Evolutionary conservation across 2,797 vertebrate species (phyloP).

Genomic region (Pseudotriccus pelzelni): DNA sequence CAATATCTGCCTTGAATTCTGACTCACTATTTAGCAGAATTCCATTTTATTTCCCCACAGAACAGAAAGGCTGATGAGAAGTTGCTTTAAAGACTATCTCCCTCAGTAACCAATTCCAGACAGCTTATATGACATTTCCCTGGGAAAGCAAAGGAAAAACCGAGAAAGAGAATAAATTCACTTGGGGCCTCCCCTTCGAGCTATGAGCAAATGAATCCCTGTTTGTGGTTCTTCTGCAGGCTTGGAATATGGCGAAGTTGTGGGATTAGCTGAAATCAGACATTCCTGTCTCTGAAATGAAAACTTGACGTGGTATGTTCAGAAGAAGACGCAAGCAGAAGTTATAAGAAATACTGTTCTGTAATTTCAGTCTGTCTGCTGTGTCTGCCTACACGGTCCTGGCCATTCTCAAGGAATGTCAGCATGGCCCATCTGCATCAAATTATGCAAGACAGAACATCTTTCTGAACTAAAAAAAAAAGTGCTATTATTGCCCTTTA

Average conservation of each 20-base stretch:
- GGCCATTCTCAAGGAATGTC: slow-evolving; percentile 63
- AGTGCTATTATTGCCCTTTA: slow-evolving; percentile 34
- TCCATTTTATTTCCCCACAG: slow-evolving; percentile 40
- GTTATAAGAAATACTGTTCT: slow-evolving; percentile 62
- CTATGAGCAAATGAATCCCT: neutral
- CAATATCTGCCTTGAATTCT: slow-evolving; percentile 55
- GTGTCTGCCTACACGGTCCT: slow-evolving; percentile 46
- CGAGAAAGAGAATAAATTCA: slow-evolving; percentile 36
- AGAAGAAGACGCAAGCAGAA: slow-evolving; percentile 15
- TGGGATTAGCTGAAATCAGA: slow-evolving; percentile 71
- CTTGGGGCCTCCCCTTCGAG: slow-evolving; percentile 37
- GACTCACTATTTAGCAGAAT: slow-evolving; percentile 35
- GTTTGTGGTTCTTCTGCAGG: slow-evolving; percentile 12
- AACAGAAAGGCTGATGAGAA: slow-evolving; percentile 60
- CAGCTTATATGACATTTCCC: slow-evolving; percentile 55
- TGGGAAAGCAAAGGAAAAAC: slow-evolving; percentile 62
- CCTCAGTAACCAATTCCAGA: slow-evolving; percentile 60
- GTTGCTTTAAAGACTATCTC: slow-evolving; percentile 40
- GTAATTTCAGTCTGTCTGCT: slow-evolving; percentile 61
- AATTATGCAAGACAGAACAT: slow-evolving; percentile 63
- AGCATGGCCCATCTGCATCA: slow-evolving; percentile 62
- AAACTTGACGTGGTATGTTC: slow-evolving; percentile 52
- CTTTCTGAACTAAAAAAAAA: slow-evolving; percentile 30
- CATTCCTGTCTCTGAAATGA: slow-evolving; percentile 63
- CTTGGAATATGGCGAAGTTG: slow-evolving; percentile 34